These are phyloP conservation scores for Pseudomyrmex sp. DNA, from an alignment of 1,140 invertebrate species.

Conservation along the genomic window DNA sequence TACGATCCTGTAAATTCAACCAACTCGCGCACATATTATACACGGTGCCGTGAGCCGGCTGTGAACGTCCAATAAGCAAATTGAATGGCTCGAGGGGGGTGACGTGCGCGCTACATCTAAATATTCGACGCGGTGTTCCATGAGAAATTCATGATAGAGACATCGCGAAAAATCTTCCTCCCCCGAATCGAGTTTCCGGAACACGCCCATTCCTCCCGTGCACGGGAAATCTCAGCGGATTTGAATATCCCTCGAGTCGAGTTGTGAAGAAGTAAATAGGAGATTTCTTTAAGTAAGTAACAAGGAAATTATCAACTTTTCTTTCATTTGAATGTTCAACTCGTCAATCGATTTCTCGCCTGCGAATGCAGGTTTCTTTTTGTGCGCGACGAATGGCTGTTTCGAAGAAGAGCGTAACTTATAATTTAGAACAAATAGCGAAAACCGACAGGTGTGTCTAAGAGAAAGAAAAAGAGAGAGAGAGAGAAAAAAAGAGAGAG, in stretches of 20 bases:
- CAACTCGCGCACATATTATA: constrained; percentile 36
- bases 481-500: too few species aligned
- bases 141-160: constrained; percentile 57
- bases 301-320: constrained; percentile 46
- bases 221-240: constrained; percentile 37
- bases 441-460: too few species aligned
- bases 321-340: constrained; percentile 50
- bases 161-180: constrained; percentile 48
- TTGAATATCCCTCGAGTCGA: constrained; percentile 39
- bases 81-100: constrained; percentile 40
- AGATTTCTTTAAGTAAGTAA: constrained; percentile 49
- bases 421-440: background rate
- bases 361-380: background rate
- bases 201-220: constrained; percentile 17
- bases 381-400: background rate
- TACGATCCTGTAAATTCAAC: constrained; percentile 52
- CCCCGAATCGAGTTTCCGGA: constrained; percentile 42
- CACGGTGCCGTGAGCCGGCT: constrained; percentile 32
- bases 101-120: constrained; percentile 32
- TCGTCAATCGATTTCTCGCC: constrained; percentile 29
- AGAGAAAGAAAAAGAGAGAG: too few species aligned
- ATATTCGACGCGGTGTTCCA: constrained; percentile 51
- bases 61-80: constrained; percentile 58
- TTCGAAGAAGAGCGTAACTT: background rate
- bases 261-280: constrained; percentile 45